Percentiles rank a stretch among this genome's conserved stretches.
phyloP scores from a whole-genome alignment of 1,140 invertebrate species.

The Micrasema minimum region DNA sequence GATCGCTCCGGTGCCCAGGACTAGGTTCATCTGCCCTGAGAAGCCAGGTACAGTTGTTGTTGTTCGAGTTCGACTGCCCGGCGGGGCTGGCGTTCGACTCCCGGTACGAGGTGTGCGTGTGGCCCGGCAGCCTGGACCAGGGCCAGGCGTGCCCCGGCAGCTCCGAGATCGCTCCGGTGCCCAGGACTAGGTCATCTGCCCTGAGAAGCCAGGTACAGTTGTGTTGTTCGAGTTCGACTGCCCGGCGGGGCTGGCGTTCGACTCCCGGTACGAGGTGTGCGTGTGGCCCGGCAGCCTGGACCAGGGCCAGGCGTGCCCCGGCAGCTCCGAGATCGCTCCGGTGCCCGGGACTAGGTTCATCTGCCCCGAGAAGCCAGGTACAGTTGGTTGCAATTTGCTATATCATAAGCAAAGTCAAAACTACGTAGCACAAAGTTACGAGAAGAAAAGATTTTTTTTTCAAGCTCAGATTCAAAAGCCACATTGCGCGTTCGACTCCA shows the following conservation, averaged over 20 bases:
- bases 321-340: slow-evolving; percentile 78
- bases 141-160: slow-evolving; percentile 79
- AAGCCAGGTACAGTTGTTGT: slow-evolving; percentile 76
- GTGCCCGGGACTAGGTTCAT: slow-evolving; percentile 72
- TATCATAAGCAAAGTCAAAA: too few relatives aligned
- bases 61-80: slow-evolving; percentile 87
- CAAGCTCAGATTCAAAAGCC: too few relatives aligned
- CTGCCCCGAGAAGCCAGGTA: slow-evolving; percentile 71
- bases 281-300: slow-evolving; percentile 83
- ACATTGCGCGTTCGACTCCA: too few relatives aligned
- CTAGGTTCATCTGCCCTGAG: slow-evolving; percentile 72
- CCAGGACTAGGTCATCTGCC: slow-evolving; percentile 71
- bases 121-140: slow-evolving; percentile 79
- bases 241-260: slow-evolving; percentile 84
- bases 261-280: slow-evolving; percentile 82
- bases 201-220: slow-evolving; percentile 66
- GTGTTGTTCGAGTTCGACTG: slow-evolving; percentile 86
- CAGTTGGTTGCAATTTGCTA: too few relatives aligned
- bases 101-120: slow-evolving; percentile 82
- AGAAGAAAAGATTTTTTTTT: too few relatives aligned
- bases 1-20: slow-evolving; percentile 75
- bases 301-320: slow-evolving; percentile 73
- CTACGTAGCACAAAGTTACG: too few relatives aligned
- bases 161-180: slow-evolving; percentile 79
- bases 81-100: slow-evolving; percentile 84